Conservation (phyloP, 2,113 vertebrate genomes). For the Tricholaema leucomelas region DNA sequence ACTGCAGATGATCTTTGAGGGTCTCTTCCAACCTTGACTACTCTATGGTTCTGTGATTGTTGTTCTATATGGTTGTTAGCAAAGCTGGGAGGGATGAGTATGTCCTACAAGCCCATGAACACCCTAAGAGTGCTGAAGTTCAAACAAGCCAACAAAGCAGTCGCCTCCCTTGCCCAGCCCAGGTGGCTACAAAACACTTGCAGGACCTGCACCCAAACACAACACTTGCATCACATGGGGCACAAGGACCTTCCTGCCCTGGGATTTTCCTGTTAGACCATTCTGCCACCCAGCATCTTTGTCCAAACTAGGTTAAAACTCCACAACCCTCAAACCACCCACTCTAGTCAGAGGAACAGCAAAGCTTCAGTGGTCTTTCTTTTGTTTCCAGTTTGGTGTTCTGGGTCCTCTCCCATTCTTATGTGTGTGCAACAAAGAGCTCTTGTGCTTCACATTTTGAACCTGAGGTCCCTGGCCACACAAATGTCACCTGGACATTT, state of each 20-base stretch:
- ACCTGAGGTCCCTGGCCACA: not conserved
- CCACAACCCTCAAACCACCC: not conserved
- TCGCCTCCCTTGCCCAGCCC: not conserved
- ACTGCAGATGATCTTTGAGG: too few relatives aligned
- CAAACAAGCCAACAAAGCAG: not conserved
- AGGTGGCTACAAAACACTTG: not conserved
- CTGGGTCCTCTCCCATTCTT: not conserved
- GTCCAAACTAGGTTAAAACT: not conserved
- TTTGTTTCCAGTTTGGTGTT: not conserved
- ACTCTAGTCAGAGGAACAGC: not conserved
- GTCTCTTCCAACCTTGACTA: too few relatives aligned
- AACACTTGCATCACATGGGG: accelerated
- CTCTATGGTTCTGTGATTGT: too few relatives aligned
- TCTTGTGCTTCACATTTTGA: not conserved
- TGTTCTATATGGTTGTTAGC: not conserved
- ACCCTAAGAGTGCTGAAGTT: not conserved
- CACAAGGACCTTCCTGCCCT: not conserved
- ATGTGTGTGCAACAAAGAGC: not conserved
- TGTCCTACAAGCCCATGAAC: not conserved
- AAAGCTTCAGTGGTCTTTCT: not conserved
- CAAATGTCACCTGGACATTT: not conserved
- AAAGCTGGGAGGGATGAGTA: not conserved
- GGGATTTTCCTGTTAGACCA: not conserved
- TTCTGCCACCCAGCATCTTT: not conserved
- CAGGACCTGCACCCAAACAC: not conserved